A percentile compares a stretch with the other conserved stretches of the same genome.
phyloP scores from a whole-genome alignment of 2,113 vertebrate species.

The Rhea americana region DNA sequence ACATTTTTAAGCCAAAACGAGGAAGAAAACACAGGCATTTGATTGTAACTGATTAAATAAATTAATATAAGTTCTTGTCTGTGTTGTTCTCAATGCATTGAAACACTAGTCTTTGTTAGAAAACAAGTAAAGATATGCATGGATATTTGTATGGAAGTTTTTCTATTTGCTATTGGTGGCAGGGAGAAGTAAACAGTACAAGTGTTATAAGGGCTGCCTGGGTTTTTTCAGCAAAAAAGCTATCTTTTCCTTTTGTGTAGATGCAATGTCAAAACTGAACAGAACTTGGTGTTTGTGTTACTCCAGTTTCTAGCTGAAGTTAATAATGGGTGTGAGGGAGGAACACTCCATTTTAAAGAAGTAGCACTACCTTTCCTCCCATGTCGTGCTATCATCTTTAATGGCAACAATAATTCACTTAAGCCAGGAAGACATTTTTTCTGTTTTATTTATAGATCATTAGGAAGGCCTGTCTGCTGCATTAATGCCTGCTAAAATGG shows the following conservation, averaged over 20 bases:
- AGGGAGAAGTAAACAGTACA: neutral
- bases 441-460: slow-evolving; percentile 74
- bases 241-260: neutral
- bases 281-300: slow-evolving; percentile 21
- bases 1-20: neutral
- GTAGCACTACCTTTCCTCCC: slow-evolving; percentile 64
- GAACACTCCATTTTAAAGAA: slow-evolving; percentile 53
- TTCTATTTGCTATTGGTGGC: neutral
- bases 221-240: neutral
- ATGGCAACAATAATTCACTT: slow-evolving; percentile 71
- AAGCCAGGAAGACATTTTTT: slow-evolving; percentile 70
- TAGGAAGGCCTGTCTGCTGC: slow-evolving; percentile 60
- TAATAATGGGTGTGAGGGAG: slow-evolving; percentile 27
- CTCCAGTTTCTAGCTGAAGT: slow-evolving; percentile 17
- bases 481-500: slow-evolving; percentile 66
- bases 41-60: neutral
- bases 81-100: neutral
- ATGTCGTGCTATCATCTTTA: slow-evolving; percentile 60
- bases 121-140: neutral
- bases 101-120: neutral
- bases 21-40: neutral
- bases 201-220: neutral
- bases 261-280: neutral
- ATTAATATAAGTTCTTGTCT: neutral
- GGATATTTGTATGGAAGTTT: neutral